phyloP scores from a whole-genome alignment of 2,113 vertebrate genomes.

The Plestiodon gilberti region DNA sequence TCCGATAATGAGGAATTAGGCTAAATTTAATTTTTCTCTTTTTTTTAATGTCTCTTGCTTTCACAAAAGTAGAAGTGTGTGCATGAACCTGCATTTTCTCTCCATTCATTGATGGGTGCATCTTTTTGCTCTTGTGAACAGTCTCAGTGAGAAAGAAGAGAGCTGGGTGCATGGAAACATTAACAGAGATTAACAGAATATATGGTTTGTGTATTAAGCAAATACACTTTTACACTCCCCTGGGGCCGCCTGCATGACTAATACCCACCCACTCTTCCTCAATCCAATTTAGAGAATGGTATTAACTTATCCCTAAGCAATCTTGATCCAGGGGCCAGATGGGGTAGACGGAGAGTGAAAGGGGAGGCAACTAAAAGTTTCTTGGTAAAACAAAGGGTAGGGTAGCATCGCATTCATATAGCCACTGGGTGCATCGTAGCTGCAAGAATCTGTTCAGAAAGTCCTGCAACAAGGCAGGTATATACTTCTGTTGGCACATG shows the following conservation, averaged over 20 bases:
- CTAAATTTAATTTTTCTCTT: neutral
- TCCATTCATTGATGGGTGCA: neutral
- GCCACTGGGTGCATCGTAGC: neutral
- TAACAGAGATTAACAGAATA: neutral
- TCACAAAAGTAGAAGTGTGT: neutral
- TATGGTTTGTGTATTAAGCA: neutral
- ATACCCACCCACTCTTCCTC: neutral
- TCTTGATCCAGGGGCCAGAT: constrained; percentile 43
- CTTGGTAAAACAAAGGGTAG: neutral
- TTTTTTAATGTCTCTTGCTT: rapidly evolving
- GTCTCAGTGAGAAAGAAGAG: neutral
- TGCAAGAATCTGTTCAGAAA: neutral
- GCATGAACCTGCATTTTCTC: too few species aligned
- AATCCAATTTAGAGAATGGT: constrained; percentile 49
- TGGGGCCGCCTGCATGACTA: rapidly evolving
- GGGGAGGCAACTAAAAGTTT: neutral
- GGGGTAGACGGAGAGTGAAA: constrained; percentile 42
- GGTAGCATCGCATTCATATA: rapidly evolving
- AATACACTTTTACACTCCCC: neutral
- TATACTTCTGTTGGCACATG: neutral
- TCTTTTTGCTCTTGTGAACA: neutral
- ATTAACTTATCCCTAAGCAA: constrained; percentile 44
- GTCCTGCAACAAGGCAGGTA: too few species aligned
- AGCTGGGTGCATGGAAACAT: neutral
- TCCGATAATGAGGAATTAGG: neutral